Conservation (phyloP, 2,888 invertebrate species). For the Eupithecia centaureata region DNA sequence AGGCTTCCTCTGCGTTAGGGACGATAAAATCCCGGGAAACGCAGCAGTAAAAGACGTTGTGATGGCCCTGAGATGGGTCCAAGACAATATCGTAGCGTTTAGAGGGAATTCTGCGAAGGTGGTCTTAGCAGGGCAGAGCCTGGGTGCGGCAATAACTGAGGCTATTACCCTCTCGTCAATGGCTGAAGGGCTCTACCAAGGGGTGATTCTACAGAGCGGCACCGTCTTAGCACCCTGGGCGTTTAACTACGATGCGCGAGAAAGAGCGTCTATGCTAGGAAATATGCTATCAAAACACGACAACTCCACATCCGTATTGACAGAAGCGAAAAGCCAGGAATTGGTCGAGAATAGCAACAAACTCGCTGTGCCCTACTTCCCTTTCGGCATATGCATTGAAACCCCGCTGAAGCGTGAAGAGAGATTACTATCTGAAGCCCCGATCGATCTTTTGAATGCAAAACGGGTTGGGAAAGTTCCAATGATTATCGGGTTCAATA, state of each 20-base stretch:
- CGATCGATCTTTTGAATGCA: slow-evolving; percentile 56
- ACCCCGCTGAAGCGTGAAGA: slow-evolving; percentile 64
- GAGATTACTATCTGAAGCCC: slow-evolving; percentile 60
- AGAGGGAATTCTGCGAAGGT: slow-evolving; percentile 70
- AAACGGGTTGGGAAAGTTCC: slow-evolving; percentile 59
- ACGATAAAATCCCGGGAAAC: slow-evolving; percentile 71
- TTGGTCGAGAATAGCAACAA: slow-evolving; percentile 55
- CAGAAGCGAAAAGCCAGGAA: slow-evolving; percentile 51
- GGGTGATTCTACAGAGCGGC: slow-evolving; percentile 74
- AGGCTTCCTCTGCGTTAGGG: slow-evolving; percentile 69
- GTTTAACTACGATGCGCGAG: slow-evolving; percentile 70
- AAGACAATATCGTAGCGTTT: slow-evolving; percentile 75
- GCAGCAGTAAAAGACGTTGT: slow-evolving; percentile 72
- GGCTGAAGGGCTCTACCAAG: slow-evolving; percentile 65
- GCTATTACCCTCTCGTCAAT: slow-evolving; percentile 61
- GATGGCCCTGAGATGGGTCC: slow-evolving; percentile 69
- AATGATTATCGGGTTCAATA: slow-evolving; percentile 71
- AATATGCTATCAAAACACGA: slow-evolving; percentile 45
- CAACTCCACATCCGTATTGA: slow-evolving; percentile 44
- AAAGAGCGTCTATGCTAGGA: slow-evolving; percentile 55
- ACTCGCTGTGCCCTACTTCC: slow-evolving; percentile 63
- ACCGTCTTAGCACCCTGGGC: slow-evolving; percentile 71
- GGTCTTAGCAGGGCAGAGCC: slow-evolving; percentile 69
- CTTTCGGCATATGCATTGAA: slow-evolving; percentile 72
- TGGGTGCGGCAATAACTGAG: slow-evolving; percentile 74